Conservation (phyloP, 2,113 vertebrate species). For the Brachypteracias leptosomus region DNA sequence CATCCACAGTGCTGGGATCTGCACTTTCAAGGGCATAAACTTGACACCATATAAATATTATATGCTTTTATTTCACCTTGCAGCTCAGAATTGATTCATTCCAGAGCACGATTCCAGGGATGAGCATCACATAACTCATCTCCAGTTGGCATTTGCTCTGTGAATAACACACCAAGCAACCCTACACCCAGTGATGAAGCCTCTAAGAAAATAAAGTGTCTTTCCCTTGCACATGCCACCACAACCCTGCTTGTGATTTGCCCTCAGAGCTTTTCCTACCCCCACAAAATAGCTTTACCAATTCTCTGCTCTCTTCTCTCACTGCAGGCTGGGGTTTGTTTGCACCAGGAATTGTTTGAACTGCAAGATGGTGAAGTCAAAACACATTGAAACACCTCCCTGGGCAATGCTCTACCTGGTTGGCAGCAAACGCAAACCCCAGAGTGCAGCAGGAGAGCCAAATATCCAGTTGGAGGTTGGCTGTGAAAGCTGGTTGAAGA, state of each 20-base stretch:
- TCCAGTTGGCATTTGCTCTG: not conserved
- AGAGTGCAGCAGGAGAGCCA: not conserved
- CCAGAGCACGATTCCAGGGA: not conserved
- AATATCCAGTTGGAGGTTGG: not conserved
- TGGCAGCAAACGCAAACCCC: not conserved
- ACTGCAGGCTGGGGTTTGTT: not conserved
- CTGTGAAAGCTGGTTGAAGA: not conserved
- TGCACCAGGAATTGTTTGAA: not conserved
- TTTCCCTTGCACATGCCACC: not conserved
- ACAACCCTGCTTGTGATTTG: not conserved
- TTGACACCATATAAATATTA: constrained; percentile 27
- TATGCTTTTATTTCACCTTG: constrained; percentile 3
- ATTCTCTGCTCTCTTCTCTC: not conserved
- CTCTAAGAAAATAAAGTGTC: not conserved
- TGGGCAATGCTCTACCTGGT: not conserved
- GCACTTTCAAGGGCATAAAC: constrained; percentile 27
- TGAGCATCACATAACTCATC: constrained; percentile 1
- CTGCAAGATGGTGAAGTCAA: not conserved
- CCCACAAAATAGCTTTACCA: not conserved
- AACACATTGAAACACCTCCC: not conserved
- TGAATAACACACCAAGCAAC: not conserved
- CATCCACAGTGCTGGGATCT: not conserved
- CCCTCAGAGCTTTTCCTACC: not conserved
- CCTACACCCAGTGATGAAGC: not conserved
- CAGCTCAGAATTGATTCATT: constrained; percentile 33